Conservation (phyloP, 2,797 vertebrate genomes). For the Brachyrhaphis roseni region DNA sequence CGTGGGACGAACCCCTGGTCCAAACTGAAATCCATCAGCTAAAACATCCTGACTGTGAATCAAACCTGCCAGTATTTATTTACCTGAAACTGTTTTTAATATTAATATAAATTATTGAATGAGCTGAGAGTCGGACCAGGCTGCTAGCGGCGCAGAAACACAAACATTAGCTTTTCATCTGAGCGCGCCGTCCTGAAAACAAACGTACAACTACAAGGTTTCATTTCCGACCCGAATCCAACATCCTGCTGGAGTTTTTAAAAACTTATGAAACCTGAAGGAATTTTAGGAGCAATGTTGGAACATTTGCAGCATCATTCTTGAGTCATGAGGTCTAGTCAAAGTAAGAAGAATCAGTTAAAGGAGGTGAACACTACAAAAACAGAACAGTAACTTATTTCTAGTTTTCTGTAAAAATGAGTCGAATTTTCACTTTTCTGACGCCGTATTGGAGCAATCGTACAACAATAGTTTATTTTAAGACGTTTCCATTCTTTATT, state of each 20-base stretch:
- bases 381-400: no score
- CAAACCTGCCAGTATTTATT: no score
- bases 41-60: no score
- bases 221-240: neutral
- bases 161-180: neutral
- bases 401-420: no score
- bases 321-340: neutral
- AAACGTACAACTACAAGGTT: neutral
- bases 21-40: no score
- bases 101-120: neutral
- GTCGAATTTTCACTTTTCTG: no score
- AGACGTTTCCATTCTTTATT: no score
- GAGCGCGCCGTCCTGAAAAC: neutral
- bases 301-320: neutral
- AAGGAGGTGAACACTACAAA: no score
- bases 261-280: neutral
- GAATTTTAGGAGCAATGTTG: neutral
- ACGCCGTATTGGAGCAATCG: rapidly evolving
- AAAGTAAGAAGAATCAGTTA: neutral
- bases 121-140: neutral
- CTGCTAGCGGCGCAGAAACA: neutral
- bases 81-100: constrained; percentile 29
- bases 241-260: neutral
- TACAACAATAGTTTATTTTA: no score
- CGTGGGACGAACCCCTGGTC: no score